Conservation (phyloP, 2,888 invertebrate species). For the Catocala sponsa region DNA sequence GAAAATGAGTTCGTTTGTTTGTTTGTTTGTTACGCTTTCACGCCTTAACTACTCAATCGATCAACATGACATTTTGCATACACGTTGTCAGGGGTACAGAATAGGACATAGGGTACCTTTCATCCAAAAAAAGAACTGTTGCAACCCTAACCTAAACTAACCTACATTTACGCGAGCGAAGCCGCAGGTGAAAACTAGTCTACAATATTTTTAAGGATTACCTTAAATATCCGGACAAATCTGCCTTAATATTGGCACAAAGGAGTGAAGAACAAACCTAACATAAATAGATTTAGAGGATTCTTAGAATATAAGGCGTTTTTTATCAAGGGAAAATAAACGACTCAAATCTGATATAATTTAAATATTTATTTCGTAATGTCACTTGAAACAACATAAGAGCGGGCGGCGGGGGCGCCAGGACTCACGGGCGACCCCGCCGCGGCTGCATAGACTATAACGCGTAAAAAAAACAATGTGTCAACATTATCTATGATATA, state of each 20-base stretch:
- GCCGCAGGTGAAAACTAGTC: too few relatives aligned
- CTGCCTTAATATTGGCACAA: conserved; percentile 36
- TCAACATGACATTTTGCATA: too few relatives aligned
- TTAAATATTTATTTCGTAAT: conserved; percentile 87
- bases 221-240: conserved; percentile 43
- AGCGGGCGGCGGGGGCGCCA: conserved; percentile 75
- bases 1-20: too few relatives aligned
- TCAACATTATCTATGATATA: conserved; percentile 79
- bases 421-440: conserved; percentile 79
- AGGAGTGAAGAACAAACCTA: conserved; percentile 28
- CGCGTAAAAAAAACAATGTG: conserved; percentile 84
- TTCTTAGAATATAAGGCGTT: conserved; percentile 18
- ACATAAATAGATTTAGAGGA: conserved; percentile 34
- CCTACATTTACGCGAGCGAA: too few relatives aligned
- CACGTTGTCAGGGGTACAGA: too few relatives aligned
- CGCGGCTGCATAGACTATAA: conserved; percentile 80
- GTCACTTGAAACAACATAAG: conserved; percentile 83
- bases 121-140: too few relatives aligned
- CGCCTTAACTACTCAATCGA: too few relatives aligned
- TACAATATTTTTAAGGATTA: conserved; percentile 34
- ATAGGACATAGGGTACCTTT: too few relatives aligned
- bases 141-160: too few relatives aligned
- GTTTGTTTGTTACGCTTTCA: too few relatives aligned
- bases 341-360: conserved; percentile 75
- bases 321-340: conserved; percentile 59